Conservation (phyloP, 2,797 vertebrate species). For the Iguana delicatissima region DNA sequence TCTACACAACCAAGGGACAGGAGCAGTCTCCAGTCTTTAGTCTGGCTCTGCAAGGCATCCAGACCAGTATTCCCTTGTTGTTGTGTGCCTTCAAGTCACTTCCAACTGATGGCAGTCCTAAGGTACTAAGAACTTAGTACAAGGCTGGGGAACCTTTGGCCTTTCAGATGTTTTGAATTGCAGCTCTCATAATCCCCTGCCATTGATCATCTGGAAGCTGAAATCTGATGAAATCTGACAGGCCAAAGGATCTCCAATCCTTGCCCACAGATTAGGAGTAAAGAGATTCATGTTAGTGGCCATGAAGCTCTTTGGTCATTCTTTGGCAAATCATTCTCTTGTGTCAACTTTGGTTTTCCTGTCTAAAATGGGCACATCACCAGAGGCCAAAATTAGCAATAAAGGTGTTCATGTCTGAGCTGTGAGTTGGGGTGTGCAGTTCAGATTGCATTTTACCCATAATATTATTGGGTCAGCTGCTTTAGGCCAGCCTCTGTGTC, state of each 20-base stretch:
- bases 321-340: neutral
- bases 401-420: neutral
- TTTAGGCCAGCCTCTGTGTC: neutral
- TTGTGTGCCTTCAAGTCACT: too few relatives aligned
- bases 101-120: too few relatives aligned
- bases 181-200: neutral
- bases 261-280: too few relatives aligned
- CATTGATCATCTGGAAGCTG: too few relatives aligned
- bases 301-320: neutral
- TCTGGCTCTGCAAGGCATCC: too few relatives aligned
- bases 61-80: too few relatives aligned
- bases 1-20: too few relatives aligned
- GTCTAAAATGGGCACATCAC: neutral
- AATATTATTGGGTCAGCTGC: neutral
- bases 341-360: neutral
- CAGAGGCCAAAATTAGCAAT: neutral
- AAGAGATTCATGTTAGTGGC: neutral
- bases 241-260: neutral
- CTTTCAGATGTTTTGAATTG: neutral
- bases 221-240: too few relatives aligned
- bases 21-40: too few relatives aligned
- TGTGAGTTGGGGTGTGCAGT: too few relatives aligned
- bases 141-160: neutral
- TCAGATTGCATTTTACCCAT: neutral
- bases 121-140: neutral